Base-by-base conservation (phyloP, 2,888 invertebrate species). In the Ophion slaviceki region DNA sequence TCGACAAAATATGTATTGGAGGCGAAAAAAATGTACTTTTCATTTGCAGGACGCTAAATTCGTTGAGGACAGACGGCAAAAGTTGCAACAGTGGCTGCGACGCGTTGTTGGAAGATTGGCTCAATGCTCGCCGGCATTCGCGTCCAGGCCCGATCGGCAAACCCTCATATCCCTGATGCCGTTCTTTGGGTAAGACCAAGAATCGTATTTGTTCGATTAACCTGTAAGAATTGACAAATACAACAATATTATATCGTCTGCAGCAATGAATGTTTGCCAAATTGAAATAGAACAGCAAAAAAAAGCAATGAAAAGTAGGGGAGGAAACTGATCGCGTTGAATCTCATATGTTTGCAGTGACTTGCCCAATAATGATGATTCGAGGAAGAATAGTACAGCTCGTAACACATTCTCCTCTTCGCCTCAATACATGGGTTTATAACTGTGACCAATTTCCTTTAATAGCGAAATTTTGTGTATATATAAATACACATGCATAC, bases 21-120 rank as follows among this genome's bases (percentile, higher is more conserved):
- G 11, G 8, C 1, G 2, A 28, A 36, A 40, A 45, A 8, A 20
- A 67, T 28, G 10, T 72, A 2, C 14, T 67, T 28, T 36, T 76
- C 79, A 28, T 81, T 78, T 62, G 28, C 88, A 97, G 97, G 97
- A 97, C 93, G 96, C 97, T 0, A 95, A 96, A 87, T 96, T 99
- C 92, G 99, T 99, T 45, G 99, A 99, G 93, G 97, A 97, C 88
- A 95, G 99, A 81, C 96, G 99, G 24, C 95, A 96, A 90, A 96
- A 97, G 86, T 95, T 99, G 82, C 99, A 99, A 94, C 96, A 96
- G 82, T 99, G 99, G 95, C 95, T 99, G 87, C 96, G 98, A 70
- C 96, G 98, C 92, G 95, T 98, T 28, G 95, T 99, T 84, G 96
- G 97, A 87, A 96, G 97, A 88, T 92, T 96, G 86, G 93, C 96